phyloP scores from a whole-genome alignment of 2,113 vertebrate species.

The Brienomyrus longianalis region DNA sequence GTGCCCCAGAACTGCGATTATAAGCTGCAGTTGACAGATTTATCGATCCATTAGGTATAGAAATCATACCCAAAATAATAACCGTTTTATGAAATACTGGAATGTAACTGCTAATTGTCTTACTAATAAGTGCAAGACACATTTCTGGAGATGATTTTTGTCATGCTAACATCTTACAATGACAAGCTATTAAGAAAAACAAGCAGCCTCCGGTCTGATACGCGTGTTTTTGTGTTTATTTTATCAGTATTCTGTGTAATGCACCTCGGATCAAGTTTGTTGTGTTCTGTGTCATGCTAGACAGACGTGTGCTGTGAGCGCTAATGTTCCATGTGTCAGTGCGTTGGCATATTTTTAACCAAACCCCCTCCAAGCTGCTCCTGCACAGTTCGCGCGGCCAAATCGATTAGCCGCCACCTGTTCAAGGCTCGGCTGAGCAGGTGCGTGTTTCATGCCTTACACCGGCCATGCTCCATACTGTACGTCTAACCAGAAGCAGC shows the following conservation, averaged over 20 bases:
- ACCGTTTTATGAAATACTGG: neutral
- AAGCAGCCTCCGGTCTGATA: neutral
- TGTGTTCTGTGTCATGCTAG: neutral
- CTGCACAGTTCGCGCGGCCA: neutral
- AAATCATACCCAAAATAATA: neutral
- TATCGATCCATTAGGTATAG: neutral
- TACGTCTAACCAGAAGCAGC: neutral
- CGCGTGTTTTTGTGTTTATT: neutral
- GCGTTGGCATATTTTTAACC: neutral
- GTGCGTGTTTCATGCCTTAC: neutral
- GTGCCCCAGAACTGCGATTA: neutral
- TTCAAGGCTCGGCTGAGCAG: neutral
- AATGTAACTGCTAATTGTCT: neutral
- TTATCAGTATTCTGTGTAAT: neutral
- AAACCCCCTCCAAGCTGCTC: neutral
- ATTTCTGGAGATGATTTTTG: neutral
- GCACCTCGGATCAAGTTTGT: constrained; percentile 7
- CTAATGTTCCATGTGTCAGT: constrained; percentile 1
- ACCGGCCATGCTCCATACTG: neutral
- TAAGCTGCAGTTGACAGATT: neutral
- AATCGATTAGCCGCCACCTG: neutral
- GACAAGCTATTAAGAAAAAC: neutral
- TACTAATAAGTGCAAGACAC: neutral
- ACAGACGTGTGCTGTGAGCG: neutral
- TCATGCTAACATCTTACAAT: neutral